These are phyloP conservation scores for Augochlorella aurata DNA, from an alignment of 2,888 invertebrate genomes.

Conservation along the genomic window DNA sequence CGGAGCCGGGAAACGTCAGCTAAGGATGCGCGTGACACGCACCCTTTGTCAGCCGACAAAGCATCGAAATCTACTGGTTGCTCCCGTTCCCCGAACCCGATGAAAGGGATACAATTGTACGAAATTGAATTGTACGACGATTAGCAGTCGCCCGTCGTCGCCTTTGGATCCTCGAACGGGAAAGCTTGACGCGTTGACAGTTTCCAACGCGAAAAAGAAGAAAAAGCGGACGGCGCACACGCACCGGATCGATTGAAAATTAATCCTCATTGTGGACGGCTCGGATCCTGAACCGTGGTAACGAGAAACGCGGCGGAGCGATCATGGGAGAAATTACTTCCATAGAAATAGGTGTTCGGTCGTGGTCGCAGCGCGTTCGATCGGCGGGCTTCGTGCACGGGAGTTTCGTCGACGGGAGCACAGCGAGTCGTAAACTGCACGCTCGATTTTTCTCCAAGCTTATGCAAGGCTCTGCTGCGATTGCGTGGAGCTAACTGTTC, in stretches of 20 bases:
- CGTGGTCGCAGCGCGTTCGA: not conserved
- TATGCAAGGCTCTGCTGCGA: not conserved
- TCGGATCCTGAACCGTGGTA: not conserved
- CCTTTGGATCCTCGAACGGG: not conserved
- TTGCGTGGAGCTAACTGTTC: not conserved
- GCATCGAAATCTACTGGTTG: slow-evolving; percentile 32
- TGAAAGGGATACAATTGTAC: slow-evolving; percentile 43
- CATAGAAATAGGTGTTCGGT: not conserved
- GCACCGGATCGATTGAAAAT: slow-evolving; percentile 53
- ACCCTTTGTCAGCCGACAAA: slow-evolving; percentile 61
- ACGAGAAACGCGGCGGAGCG: not conserved
- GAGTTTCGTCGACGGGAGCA: not conserved
- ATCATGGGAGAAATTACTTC: not conserved
- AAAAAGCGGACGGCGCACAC: not conserved
- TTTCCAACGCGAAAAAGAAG: slow-evolving; percentile 14
- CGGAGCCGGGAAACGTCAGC: not conserved
- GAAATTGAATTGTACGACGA: slow-evolving; percentile 35
- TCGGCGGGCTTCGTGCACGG: not conserved
- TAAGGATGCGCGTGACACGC: slow-evolving; percentile 16
- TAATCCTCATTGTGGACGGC: slow-evolving; percentile 58
- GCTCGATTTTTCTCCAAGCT: not conserved
- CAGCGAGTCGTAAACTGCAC: not conserved
- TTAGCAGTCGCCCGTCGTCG: slow-evolving; percentile 34
- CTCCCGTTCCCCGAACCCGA: slow-evolving; percentile 14
- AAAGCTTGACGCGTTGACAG: slow-evolving; percentile 28